Evolutionary conservation across 2,888 invertebrate genomes (phyloP).

Genomic region (Drosophila paranaensis): DNA sequence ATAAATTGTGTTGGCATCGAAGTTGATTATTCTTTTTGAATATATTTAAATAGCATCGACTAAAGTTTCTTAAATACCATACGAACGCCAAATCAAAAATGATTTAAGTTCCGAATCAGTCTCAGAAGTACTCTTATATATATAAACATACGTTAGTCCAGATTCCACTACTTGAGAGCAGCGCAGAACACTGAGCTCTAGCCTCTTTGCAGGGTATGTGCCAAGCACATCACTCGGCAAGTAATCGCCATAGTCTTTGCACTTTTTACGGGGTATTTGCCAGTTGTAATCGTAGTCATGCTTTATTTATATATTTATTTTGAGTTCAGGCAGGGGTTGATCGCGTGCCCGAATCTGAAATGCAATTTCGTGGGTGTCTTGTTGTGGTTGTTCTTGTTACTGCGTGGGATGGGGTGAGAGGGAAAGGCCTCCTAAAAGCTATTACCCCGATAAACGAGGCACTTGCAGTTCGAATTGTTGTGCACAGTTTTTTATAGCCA

Average conservation of each 20-base stretch:
- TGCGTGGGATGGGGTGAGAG: conserved; percentile 54
- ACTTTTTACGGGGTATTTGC: conserved; percentile 8
- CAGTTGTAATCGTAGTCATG: background rate
- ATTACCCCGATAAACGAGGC: conserved; percentile 27
- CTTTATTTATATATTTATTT: background rate
- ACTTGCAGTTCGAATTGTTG: conserved; percentile 39
- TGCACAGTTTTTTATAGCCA: conserved; percentile 25
- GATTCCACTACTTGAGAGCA: background rate
- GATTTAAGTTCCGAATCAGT: too few species aligned
- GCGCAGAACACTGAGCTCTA: background rate
- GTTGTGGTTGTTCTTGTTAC: background rate
- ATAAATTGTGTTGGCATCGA: too few species aligned
- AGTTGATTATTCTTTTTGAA: too few species aligned
- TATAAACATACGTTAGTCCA: background rate
- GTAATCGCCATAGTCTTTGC: too few species aligned
- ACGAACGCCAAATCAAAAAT: too few species aligned
- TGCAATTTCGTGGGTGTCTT: conserved; percentile 55
- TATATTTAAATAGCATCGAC: too few species aligned
- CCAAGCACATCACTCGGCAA: background rate
- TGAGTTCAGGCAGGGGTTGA: conserved; percentile 6
- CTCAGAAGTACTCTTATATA: background rate
- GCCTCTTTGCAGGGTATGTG: background rate
- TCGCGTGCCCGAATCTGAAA: conserved; percentile 8
- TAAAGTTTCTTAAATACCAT: too few species aligned
- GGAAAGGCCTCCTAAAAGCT: conserved; percentile 9